These are phyloP conservation scores for Mesorhabditis spiculigera DNA, from an alignment of 2,888 invertebrate genomes.

Conservation along the genomic window DNA sequence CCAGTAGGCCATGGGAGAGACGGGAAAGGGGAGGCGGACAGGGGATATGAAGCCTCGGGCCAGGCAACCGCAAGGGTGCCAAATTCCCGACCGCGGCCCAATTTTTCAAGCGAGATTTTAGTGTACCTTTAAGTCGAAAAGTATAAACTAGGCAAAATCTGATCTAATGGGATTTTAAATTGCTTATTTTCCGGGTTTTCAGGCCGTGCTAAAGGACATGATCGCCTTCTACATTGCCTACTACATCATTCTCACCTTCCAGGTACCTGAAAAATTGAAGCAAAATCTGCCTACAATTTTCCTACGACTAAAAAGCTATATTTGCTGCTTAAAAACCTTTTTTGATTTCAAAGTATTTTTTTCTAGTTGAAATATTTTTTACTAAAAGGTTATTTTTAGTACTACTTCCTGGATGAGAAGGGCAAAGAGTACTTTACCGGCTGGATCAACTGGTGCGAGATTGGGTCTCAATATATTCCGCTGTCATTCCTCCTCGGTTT, in stretches of 20 bases:
- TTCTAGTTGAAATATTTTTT: not conserved
- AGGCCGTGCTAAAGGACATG: conserved; percentile 54
- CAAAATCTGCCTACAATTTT: no score
- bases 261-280: conserved; percentile 26
- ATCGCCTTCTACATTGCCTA: conserved; percentile 56
- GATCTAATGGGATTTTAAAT: not conserved
- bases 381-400: conserved; percentile 32
- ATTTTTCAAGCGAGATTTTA: no score
- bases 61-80: no score
- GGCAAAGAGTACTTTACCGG: conserved; percentile 58
- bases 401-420: conserved; percentile 54
- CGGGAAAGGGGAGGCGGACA: no score
- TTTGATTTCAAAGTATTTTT: no score
- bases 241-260: conserved; percentile 53
- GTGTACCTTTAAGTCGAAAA: no score
- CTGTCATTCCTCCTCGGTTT: conserved; percentile 58
- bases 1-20: no score
- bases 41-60: no score
- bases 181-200: not conserved
- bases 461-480: conserved; percentile 56
- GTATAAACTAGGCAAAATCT: no score
- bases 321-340: no score
- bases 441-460: conserved; percentile 56
- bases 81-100: no score
- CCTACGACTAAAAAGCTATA: no score